Conservation (phyloP, 92 coral and sea anemone species). For the Paragorgia papillata region DNA sequence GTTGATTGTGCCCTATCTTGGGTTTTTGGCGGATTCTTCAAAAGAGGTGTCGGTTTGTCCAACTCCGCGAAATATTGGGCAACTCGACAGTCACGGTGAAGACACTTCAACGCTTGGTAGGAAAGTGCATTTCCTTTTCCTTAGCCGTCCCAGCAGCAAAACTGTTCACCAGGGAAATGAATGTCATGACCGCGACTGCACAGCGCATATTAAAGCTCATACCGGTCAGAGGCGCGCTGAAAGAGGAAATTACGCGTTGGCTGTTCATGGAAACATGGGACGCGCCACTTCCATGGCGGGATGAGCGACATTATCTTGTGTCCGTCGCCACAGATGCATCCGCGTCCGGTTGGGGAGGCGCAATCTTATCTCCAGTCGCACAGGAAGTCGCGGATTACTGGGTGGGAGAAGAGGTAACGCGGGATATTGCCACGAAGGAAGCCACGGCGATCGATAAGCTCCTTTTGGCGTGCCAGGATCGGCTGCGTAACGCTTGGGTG, state of each 20-base stretch:
- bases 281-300: conserved; percentile 46
- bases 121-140: too few relatives aligned
- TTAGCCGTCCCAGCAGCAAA: conserved; percentile 56
- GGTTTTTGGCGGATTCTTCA: conserved; percentile 13
- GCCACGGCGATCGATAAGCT: conserved; percentile 35
- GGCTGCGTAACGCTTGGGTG: conserved; percentile 15
- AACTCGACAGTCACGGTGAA: too few relatives aligned
- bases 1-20: conserved; percentile 14
- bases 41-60: too few relatives aligned
- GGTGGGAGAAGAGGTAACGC: conserved; percentile 24
- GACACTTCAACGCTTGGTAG: too few relatives aligned
- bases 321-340: conserved; percentile 49
- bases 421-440: conserved; percentile 25
- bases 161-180: conserved; percentile 55
- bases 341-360: conserved; percentile 40
- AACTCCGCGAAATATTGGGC: too few relatives aligned
- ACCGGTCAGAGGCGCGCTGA: conserved; percentile 18
- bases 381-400: conserved; percentile 46
- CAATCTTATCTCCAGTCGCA: conserved; percentile 9
- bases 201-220: conserved; percentile 21
- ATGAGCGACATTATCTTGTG: conserved; percentile 36
- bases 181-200: conserved; percentile 41
- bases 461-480: background rate
- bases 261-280: conserved; percentile 47
- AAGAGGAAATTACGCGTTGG: conserved; percentile 55